phyloP scores from a whole-genome alignment of 2,113 vertebrate genomes.

The Empidonax alnorum region DNA sequence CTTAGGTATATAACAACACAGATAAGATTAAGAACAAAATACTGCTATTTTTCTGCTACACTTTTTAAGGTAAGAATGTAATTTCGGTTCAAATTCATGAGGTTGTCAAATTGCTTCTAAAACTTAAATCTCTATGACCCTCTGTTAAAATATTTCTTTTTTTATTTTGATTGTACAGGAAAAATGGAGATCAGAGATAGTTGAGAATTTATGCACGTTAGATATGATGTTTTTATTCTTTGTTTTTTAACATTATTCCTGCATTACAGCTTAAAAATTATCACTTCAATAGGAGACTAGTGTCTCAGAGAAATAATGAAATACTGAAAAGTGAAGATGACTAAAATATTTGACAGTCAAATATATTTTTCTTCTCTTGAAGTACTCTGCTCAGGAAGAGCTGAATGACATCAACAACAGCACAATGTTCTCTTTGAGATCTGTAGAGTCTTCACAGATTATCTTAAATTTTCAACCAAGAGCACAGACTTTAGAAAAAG shows the following conservation, averaged over 20 bases:
- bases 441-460: background rate
- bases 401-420: background rate
- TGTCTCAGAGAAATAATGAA: conserved; percentile 11
- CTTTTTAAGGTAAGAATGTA: conserved; percentile 90
- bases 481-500: background rate
- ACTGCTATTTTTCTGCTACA: conserved; percentile 87
- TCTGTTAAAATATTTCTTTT: background rate
- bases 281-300: conserved; percentile 20
- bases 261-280: conserved; percentile 20
- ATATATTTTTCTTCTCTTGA: conserved; percentile 23
- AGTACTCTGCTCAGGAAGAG: background rate
- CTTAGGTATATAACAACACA: conserved; percentile 83
- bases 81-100: conserved; percentile 7
- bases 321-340: background rate
- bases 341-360: conserved; percentile 23
- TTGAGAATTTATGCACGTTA: background rate
- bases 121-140: background rate
- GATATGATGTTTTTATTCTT: conserved; percentile 3
- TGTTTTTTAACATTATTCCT: background rate
- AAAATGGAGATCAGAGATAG: background rate
- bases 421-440: background rate
- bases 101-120: background rate
- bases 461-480: background rate
- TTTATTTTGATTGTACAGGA: background rate
- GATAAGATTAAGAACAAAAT: conserved; percentile 78